Base-by-base conservation (phyloP, 2,797 vertebrate genomes). In the Catharus ustulatus region DNA sequence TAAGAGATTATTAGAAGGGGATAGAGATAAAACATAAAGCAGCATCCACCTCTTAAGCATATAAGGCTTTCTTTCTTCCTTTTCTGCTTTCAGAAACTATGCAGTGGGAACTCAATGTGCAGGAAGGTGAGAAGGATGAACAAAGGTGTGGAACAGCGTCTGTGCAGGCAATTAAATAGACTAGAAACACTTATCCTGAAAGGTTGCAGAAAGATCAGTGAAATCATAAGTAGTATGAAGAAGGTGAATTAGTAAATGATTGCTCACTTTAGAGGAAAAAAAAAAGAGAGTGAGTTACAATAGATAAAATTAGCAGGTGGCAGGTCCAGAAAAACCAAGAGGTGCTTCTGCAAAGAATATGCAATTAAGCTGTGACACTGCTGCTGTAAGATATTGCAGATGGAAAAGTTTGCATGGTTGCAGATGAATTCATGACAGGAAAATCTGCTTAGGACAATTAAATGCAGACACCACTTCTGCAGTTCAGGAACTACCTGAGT, bases 391-490 rank as follows among this genome's bases (percentile, higher is more conserved):
- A 63, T 43, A 67, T 10, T 88, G 77, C 69, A 71, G 83, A 90
- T 49, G 83, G 85, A 86, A 49, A 90, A 73, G 66, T 88, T 88
- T 93, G 29, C 15, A 69, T 42, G 85, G 83, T 27, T 90, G 90
- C 73, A 88, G 77, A 90, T 4, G 15, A 78, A 91, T 93, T 75
- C 51, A 32, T 67, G 80, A 93, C 91, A 93, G 79, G 32, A 93
- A 94, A 95, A 94, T 94, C 93, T 95, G 93, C 54, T 78, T 69
- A 21, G 63, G 71, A 94, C 90, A 91, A 82, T 93, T 95, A 90
- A 91, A 90, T 34, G 30, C 73, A 90, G 80, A 81, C 83, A 73
- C 77, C 29, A 81, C 88, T 94, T 94, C 76, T 84, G 71, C 59
- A 59, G 77, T 87, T 93, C 91, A 93, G 85, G 71, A 88, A 8